Percentiles rank a stretch among this genome's conserved stretches.
These are phyloP conservation scores for Valencia hispanica DNA, from an alignment of 2,797 vertebrate species.

Conservation along the genomic window DNA sequence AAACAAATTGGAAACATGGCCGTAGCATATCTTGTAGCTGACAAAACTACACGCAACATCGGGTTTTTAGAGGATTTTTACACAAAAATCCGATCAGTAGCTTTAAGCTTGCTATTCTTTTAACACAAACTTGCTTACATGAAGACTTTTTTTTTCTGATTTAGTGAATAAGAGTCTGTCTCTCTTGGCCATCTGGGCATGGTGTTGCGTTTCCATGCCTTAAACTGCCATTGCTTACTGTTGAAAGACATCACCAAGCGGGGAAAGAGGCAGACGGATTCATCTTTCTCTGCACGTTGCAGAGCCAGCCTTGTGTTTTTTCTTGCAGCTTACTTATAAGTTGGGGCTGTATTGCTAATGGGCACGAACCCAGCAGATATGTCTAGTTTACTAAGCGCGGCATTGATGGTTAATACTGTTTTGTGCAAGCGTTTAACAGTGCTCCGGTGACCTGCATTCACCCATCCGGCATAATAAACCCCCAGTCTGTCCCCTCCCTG, in stretches of 20 bases:
- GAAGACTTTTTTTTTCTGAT: constrained; percentile 29
- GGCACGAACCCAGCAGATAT: constrained; percentile 15
- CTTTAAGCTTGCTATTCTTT: accelerated
- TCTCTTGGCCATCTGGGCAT: constrained; percentile 52
- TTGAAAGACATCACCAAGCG: constrained; percentile 48
- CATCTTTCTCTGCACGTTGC: neutral
- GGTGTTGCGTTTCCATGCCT: constrained; percentile 61
- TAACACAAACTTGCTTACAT: constrained; percentile 32
- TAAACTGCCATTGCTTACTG: constrained; percentile 56
- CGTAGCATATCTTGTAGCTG: neutral
- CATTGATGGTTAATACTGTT: constrained; percentile 35
- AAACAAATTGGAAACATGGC: neutral
- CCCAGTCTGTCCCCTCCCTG: constrained; percentile 20
- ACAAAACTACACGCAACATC: neutral
- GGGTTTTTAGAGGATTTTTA: neutral
- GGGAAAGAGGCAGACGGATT: constrained; percentile 11
- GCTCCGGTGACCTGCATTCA: constrained; percentile 71
- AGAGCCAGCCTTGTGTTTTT: constrained; percentile 26
- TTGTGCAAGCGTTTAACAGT: constrained; percentile 48
- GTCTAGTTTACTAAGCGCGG: neutral
- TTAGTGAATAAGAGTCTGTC: constrained; percentile 48
- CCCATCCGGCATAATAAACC: constrained; percentile 26
- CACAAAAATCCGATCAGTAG: neutral
- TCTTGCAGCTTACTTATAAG: constrained; percentile 17
- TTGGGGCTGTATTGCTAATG: constrained; percentile 35